Base-by-base conservation (phyloP, 2,797 vertebrate species). In the Pipistrellus pipistrellus region DNA sequence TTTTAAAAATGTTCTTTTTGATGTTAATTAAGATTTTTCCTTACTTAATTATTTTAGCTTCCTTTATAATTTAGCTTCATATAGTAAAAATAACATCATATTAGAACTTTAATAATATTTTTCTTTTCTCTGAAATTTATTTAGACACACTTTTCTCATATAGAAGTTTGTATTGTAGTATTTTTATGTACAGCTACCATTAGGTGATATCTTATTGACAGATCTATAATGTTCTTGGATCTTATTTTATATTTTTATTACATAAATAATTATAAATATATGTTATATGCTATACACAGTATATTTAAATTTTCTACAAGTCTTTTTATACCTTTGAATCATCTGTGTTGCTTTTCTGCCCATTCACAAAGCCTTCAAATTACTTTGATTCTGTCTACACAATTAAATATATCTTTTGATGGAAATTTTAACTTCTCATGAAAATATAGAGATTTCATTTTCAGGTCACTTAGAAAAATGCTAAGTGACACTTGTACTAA, bases 351-450 rank as follows among this genome's bases (percentile, higher is more conserved):
- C 13, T 68, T 85, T 71, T 83, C 41, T 88, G 21, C 12, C 32
- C 13, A 51, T 38, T 77, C 53, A 86, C 27, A 85, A 81, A 80
- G 25, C 2, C 35, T 75, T 95, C 48, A 85, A 69, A 77, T 90
- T 55, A 68, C n/a, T 85, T 81, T 62, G 32, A 9, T 83, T 41
- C 38, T 89, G 6, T 71, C 53, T 68, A 20, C 32, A 71, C 8
- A 82, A 17, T 57, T 85, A 66, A 66, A 84, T 81, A 25, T 57
- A 90, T 88, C 73, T 80, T 92, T 88, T 82, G 18, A 35, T 85
- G 53, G 55, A 90, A 66, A 83, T 75, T 88, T 80, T 72, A 72
- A 76, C 86, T 75, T 76, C 38, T 80, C 38, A 71, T 32, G 62
- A 53, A 94, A 73, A 48, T 51, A 71, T 17, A 6, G 23, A 46